These are phyloP conservation scores for Nothocercus nigrocapillus DNA, from an alignment of 2,113 vertebrate genomes.

Conservation along the genomic window DNA sequence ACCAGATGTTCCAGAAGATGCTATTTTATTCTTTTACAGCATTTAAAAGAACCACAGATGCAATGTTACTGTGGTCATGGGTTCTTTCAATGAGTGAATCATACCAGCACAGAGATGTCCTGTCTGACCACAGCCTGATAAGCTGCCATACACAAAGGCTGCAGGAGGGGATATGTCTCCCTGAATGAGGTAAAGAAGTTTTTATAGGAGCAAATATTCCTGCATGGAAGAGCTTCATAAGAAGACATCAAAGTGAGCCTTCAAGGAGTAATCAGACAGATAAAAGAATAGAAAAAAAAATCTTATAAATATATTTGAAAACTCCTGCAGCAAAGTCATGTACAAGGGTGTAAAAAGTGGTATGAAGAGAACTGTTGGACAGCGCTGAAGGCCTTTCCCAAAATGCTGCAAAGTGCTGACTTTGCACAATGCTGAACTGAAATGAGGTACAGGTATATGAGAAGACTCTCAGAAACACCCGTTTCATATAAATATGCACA, in stretches of 20 bases:
- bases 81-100: not conserved
- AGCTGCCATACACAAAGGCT: not conserved
- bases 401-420: not conserved
- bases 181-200: not conserved
- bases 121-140: not conserved
- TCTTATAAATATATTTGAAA: not conserved
- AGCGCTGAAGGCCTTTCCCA: not conserved
- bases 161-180: not conserved
- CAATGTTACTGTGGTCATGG: too few species aligned
- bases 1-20: too few species aligned
- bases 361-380: not conserved
- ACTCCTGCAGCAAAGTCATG: not conserved
- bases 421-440: not conserved
- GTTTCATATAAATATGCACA: not conserved
- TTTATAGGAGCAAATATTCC: not conserved
- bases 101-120: not conserved
- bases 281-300: not conserved
- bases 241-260: slow-evolving; percentile 2
- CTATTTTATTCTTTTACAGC: too few species aligned
- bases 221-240: not conserved
- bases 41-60: too few species aligned
- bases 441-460: not conserved
- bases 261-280: not conserved
- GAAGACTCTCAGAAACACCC: not conserved
- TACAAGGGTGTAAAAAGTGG: not conserved